Evolutionary conservation across 2,113 vertebrate genomes (phyloP).

Genomic region (Mobula hypostoma): DNA sequence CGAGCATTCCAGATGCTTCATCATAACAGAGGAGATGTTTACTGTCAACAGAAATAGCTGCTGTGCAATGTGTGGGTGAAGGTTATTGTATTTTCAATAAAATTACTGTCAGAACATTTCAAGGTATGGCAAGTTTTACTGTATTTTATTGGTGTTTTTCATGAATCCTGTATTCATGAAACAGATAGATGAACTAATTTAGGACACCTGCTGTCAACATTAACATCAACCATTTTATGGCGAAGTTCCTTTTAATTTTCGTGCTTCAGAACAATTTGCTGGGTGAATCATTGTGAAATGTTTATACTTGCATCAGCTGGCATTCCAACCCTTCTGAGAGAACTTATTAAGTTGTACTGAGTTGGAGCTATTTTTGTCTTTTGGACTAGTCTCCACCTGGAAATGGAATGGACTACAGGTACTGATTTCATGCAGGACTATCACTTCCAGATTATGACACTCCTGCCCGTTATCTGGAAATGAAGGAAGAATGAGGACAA

Average conservation of each 20-base stretch:
- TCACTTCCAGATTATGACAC: background rate
- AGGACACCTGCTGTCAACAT: background rate
- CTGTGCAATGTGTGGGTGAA: background rate
- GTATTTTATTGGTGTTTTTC: background rate
- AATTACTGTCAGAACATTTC: background rate
- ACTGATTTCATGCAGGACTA: background rate
- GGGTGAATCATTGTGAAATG: background rate
- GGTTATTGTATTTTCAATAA: background rate
- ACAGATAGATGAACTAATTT: background rate
- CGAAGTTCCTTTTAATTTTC: background rate
- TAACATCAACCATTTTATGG: background rate
- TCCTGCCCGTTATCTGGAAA: background rate
- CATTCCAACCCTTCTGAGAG: background rate
- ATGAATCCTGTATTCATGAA: background rate
- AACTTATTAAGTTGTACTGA: background rate
- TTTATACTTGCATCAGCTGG: background rate
- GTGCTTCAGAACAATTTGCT: background rate
- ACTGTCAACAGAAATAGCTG: slow-evolving; percentile 31
- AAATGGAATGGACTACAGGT: background rate
- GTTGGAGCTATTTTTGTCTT: background rate
- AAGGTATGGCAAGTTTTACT: background rate
- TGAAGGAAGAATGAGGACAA: background rate
- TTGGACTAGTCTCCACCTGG: background rate
- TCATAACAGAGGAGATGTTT: slow-evolving; percentile 9
- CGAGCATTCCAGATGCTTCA: slow-evolving; percentile 15